These are phyloP conservation scores for Shargacucullia verbasci DNA, from an alignment of 2,888 invertebrate species.

Conservation along the genomic window DNA sequence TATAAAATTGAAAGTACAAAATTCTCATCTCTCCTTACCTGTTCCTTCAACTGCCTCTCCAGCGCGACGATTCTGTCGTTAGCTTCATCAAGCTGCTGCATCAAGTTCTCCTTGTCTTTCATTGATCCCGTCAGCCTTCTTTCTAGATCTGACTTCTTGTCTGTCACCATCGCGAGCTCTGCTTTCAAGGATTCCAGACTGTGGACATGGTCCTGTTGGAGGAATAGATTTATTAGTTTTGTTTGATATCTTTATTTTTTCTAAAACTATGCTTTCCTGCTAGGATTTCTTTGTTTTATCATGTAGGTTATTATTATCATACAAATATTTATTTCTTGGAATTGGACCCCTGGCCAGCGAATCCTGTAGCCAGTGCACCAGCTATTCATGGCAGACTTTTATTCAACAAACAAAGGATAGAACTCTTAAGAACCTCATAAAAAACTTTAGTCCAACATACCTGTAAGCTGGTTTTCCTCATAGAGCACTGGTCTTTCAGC, in stretches of 20 bases:
- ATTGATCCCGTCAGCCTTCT: slow-evolving; percentile 92
- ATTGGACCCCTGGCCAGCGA: too few relatives aligned
- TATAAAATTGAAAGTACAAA: too few relatives aligned
- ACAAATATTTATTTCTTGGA: too few relatives aligned
- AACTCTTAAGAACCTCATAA: too few relatives aligned
- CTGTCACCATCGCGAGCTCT: slow-evolving; percentile 95
- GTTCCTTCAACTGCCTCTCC: slow-evolving; percentile 95
- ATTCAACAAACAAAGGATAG: too few relatives aligned
- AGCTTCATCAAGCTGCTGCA: slow-evolving; percentile 95
- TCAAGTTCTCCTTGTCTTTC: slow-evolving; percentile 94
- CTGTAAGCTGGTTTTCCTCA: slow-evolving; percentile 93
- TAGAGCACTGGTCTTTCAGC: slow-evolving; percentile 94
- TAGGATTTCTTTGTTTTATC: too few relatives aligned
- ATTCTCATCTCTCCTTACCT: slow-evolving; percentile 86
- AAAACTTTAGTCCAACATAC: slow-evolving; percentile 60
- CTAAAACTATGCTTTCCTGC: too few relatives aligned
- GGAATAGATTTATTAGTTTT: not conserved
- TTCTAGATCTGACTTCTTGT: slow-evolving; percentile 96
- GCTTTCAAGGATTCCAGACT: slow-evolving; percentile 96
- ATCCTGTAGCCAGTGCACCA: too few relatives aligned
- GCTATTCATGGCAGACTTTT: too few relatives aligned
- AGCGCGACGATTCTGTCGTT: slow-evolving; percentile 95
- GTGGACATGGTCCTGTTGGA: slow-evolving; percentile 94
- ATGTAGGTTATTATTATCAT: too few relatives aligned
- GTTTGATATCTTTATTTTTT: too few relatives aligned